These are phyloP conservation scores for Neoscelio sp. DNA, from an alignment of 2,888 invertebrate genomes.

Conservation along the genomic window DNA sequence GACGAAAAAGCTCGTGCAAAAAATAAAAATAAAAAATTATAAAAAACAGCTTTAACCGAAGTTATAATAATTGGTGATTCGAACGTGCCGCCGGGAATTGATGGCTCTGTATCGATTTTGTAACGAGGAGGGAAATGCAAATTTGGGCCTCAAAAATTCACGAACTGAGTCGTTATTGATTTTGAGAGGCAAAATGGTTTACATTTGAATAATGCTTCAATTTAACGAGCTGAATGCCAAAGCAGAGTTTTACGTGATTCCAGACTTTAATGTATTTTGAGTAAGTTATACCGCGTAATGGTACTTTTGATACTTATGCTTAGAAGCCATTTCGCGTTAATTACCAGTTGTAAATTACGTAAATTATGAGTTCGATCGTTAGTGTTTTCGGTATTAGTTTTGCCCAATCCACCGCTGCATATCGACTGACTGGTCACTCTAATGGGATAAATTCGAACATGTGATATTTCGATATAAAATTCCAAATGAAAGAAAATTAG, in stretches of 20 bases:
- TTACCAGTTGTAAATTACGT: constrained; percentile 47
- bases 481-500: too few species aligned
- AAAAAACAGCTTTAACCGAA: too few species aligned
- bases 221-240: constrained; percentile 59
- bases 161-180: constrained; percentile 59
- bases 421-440: constrained; percentile 18
- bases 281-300: constrained; percentile 50
- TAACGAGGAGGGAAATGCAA: constrained; percentile 48
- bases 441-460: constrained; percentile 10
- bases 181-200: constrained; percentile 63
- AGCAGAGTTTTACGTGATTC: constrained; percentile 45
- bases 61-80: constrained; percentile 54
- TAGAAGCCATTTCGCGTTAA: constrained; percentile 32
- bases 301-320: constrained; percentile 55
- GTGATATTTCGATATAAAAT: background rate
- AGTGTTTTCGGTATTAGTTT: constrained; percentile 5
- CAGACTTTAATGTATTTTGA: constrained; percentile 56
- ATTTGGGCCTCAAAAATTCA: constrained; percentile 60
- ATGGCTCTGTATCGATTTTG: constrained; percentile 49
- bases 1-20: constrained; percentile 1
- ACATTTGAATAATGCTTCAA: constrained; percentile 63
- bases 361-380: constrained; percentile 49
- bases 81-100: constrained; percentile 34
- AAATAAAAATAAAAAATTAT: constrained; percentile 10
- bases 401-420: constrained; percentile 22